Conservation (phyloP, 2,888 invertebrate species). For the Cheilosia variabilis region DNA sequence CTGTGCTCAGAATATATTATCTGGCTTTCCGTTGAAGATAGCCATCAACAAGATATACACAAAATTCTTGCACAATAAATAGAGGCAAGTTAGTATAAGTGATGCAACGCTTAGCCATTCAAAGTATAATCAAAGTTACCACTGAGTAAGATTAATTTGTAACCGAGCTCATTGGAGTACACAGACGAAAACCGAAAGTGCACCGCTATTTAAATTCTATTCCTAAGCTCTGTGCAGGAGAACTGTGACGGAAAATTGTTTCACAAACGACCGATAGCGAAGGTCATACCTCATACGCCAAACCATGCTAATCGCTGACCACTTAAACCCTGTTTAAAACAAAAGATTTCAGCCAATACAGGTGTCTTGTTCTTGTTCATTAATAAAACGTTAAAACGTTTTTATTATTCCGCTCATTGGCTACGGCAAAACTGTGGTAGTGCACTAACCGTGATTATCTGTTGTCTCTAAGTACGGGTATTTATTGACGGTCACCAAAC, state of each 20-base stretch:
- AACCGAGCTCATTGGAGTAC: conserved; percentile 1
- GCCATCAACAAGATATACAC: background rate
- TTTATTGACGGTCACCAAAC: conserved; percentile 38
- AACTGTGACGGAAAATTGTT: conserved; percentile 38
- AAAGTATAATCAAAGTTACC: background rate
- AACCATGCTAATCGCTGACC: conserved; percentile 42
- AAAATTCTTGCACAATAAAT: background rate
- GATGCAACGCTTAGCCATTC: background rate
- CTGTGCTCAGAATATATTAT: conserved; percentile 28
- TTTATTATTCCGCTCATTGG: conserved; percentile 39
- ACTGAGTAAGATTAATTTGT: background rate
- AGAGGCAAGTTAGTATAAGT: background rate
- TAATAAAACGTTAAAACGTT: conserved; percentile 49
- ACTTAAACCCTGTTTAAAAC: conserved; percentile 38
- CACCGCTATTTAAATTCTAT: conserved; percentile 6
- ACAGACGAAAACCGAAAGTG: conserved; percentile 15
- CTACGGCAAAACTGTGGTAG: conserved; percentile 7
- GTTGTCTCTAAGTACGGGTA: conserved; percentile 10
- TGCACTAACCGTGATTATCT: conserved; percentile 24
- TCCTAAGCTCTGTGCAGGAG: conserved; percentile 9
- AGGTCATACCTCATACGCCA: conserved; percentile 49
- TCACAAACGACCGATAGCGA: conserved; percentile 26
- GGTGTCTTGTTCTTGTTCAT: conserved; percentile 48
- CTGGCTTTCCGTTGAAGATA: background rate
- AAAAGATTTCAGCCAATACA: conserved; percentile 45